A percentile compares a stretch with the other conserved stretches of the same genome.
These are phyloP conservation scores for Sebastes alutus DNA, from an alignment of 2,797 vertebrate species.

Conservation along the genomic window DNA sequence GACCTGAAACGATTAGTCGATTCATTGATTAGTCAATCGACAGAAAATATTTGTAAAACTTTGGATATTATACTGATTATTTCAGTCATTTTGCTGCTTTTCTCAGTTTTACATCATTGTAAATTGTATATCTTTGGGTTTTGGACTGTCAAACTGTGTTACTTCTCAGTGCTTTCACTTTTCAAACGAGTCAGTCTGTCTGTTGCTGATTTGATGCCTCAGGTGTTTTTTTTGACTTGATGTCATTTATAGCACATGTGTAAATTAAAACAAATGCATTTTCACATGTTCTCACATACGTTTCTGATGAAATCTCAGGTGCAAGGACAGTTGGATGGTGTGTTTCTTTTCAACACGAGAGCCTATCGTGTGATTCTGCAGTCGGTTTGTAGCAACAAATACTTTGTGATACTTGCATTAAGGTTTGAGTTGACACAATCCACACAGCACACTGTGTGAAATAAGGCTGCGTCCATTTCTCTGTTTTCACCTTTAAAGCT, in stretches of 20 bases:
- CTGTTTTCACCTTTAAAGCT: slow-evolving; percentile 15
- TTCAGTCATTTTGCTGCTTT: too few species aligned
- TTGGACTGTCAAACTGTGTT: background rate
- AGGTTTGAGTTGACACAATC: background rate
- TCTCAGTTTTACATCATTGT: background rate
- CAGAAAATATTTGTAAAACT: too few species aligned
- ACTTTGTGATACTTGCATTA: background rate
- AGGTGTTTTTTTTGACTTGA: background rate
- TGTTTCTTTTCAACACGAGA: background rate
- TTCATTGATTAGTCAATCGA: too few species aligned
- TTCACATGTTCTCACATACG: slow-evolving; percentile 9
- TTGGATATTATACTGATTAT: too few species aligned
- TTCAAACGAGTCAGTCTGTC: background rate
- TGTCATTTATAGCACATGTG: slow-evolving; percentile 6
- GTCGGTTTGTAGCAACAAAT: background rate
- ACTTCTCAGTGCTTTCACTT: background rate
- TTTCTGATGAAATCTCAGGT: slow-evolving; percentile 15
- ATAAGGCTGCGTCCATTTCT: background rate
- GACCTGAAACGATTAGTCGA: background rate
- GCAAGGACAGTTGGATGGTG: background rate
- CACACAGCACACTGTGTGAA: background rate
- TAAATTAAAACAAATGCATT: slow-evolving; percentile 21
- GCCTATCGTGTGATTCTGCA: background rate
- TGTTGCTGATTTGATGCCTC: slow-evolving; percentile 2
- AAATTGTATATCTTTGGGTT: background rate